Conservation (phyloP, 2,888 invertebrate species). For the Ariolimax columbianus region DNA sequence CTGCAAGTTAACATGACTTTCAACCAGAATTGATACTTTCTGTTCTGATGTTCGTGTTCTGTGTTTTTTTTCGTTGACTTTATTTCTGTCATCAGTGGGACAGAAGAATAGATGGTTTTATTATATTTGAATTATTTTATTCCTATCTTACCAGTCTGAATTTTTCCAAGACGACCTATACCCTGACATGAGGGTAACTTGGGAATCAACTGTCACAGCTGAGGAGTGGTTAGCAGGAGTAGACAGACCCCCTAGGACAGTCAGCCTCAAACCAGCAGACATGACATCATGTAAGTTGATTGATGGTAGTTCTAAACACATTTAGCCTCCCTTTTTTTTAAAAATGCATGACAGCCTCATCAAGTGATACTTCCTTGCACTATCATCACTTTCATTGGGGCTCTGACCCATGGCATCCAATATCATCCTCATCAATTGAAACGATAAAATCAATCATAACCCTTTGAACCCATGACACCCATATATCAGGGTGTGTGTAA, state of each 20-base stretch:
- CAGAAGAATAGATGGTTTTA: neutral
- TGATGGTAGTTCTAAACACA: neutral
- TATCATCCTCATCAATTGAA: too few species aligned
- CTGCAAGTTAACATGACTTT: too few species aligned
- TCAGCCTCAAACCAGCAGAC: conserved; percentile 90
- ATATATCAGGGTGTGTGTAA: too few species aligned
- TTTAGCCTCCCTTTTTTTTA: neutral
- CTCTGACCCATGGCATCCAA: too few species aligned
- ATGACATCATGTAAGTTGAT: conserved; percentile 84
- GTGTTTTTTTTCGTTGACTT: too few species aligned
- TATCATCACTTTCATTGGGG: too few species aligned
- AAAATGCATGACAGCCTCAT: too few species aligned
- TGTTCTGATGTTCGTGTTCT: too few species aligned
- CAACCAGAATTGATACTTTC: too few species aligned
- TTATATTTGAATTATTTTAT: neutral
- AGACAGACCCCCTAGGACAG: conserved; percentile 83
- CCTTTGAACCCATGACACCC: too few species aligned
- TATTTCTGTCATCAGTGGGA: neutral
- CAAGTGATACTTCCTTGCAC: too few species aligned
- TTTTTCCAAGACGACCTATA: conserved; percentile 98
- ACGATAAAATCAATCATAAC: too few species aligned
- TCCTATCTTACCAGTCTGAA: conserved; percentile 83
- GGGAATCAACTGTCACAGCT: conserved; percentile 87
- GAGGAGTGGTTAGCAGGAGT: conserved; percentile 88
- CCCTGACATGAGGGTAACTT: conserved; percentile 92